phyloP scores from a whole-genome alignment of 2,113 vertebrate genomes.

The Propithecus coquereli region DNA sequence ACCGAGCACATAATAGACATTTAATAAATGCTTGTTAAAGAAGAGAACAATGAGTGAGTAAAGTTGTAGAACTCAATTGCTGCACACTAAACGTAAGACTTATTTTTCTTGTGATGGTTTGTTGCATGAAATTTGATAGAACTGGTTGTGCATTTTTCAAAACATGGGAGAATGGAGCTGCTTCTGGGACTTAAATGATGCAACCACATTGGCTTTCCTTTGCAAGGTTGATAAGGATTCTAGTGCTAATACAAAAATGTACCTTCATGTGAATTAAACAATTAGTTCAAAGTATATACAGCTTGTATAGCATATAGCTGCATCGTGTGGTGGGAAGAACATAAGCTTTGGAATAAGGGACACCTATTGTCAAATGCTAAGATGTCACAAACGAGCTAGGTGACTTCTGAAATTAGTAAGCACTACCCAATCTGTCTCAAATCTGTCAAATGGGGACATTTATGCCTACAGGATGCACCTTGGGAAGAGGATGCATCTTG shows the following conservation, averaged over 20 bases:
- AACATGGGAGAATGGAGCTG: background rate
- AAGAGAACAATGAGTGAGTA: background rate
- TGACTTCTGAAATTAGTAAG: background rate
- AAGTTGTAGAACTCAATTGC: background rate
- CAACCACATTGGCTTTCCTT: background rate
- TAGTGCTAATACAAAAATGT: background rate
- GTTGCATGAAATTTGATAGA: background rate
- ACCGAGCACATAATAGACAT: background rate
- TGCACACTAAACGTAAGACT: background rate
- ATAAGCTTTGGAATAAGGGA: background rate
- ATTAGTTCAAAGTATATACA: background rate
- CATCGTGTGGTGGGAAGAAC: background rate
- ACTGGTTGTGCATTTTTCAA: background rate
- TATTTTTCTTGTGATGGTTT: background rate
- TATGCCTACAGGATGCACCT: background rate
- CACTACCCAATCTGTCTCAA: background rate
- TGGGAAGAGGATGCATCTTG: too few species aligned
- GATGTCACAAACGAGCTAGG: background rate
- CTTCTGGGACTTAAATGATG: slow-evolving; percentile 3
- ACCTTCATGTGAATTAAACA: background rate
- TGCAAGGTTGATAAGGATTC: background rate
- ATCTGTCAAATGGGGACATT: background rate
- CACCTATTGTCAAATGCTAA: background rate
- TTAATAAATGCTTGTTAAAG: slow-evolving; percentile 18
- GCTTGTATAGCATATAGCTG: background rate